These are phyloP conservation scores for Parotia lawesii DNA, from an alignment of 2,113 vertebrate genomes.

Conservation along the genomic window DNA sequence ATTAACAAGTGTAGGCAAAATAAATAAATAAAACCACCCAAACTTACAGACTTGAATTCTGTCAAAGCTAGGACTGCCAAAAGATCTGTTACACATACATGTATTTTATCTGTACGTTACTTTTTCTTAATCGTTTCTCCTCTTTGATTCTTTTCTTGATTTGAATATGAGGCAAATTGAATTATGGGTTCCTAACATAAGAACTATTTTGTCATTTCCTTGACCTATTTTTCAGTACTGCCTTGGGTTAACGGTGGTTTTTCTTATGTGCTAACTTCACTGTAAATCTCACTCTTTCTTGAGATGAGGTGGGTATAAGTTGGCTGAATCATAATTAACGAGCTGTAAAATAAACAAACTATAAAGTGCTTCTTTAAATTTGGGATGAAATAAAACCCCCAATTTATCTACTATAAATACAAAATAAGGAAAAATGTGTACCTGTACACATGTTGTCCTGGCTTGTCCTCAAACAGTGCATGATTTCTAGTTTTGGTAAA, in stretches of 20 bases:
- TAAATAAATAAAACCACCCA: not conserved
- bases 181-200: not conserved
- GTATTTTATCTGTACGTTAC: not conserved
- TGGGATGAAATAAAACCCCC: not conserved
- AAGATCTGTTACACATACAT: not conserved
- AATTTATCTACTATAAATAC: not conserved
- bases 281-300: not conserved
- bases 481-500: not conserved
- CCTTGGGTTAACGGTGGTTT: not conserved
- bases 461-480: not conserved
- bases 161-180: not conserved
- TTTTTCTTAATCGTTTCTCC: not conserved
- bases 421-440: not conserved
- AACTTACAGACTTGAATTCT: not conserved
- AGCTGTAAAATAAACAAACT: not conserved
- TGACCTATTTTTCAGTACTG: not conserved
- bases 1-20: not conserved
- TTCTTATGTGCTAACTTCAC: not conserved
- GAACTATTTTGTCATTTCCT: not conserved
- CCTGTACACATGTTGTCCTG: not conserved
- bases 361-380: not conserved
- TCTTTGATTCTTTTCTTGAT: not conserved
- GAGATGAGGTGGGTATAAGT: not conserved
- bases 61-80: not conserved
- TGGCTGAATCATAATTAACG: not conserved